Conservation (phyloP, 1,140 invertebrate species). For the Gryon sp. region DNA sequence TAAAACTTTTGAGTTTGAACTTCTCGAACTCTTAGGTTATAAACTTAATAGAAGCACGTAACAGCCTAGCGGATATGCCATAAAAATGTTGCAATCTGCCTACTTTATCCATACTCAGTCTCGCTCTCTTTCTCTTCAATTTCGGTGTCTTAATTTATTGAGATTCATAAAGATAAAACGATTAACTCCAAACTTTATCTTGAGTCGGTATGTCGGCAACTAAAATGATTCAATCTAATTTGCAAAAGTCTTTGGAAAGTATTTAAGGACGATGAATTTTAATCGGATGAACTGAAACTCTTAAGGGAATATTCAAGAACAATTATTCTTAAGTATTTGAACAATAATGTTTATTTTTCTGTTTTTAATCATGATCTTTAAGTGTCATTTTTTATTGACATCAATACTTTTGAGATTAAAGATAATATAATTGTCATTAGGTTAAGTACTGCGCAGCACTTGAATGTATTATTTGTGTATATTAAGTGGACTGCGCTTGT, state of each 20-base stretch:
- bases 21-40: constrained; percentile 24
- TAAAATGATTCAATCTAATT: constrained; percentile 53
- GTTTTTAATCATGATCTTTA: too few species aligned
- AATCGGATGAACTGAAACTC: constrained; percentile 42
- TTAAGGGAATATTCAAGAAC: constrained; percentile 22
- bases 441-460: too few species aligned
- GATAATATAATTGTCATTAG: too few species aligned
- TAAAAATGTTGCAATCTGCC: constrained; percentile 50
- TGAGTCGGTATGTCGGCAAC: constrained; percentile 41
- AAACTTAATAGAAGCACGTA: constrained; percentile 46
- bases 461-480: too few species aligned
- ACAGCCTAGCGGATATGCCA: constrained; percentile 28
- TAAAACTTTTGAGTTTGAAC: constrained; percentile 28
- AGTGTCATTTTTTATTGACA: too few species aligned
- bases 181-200: constrained; percentile 52
- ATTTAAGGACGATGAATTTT: constrained; percentile 54
- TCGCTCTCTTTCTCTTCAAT: constrained; percentile 26
- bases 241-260: constrained; percentile 41
- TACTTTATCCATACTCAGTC: constrained; percentile 18
- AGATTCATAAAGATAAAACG: constrained; percentile 56
- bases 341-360: constrained; percentile 6
- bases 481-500: too few species aligned
- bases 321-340: constrained; percentile 19
- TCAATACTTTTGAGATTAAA: too few species aligned
- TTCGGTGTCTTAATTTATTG: constrained; percentile 44